Evolutionary conservation across 2,113 vertebrate genomes (phyloP).

Genomic region (Asarcornis scutulata): DNA sequence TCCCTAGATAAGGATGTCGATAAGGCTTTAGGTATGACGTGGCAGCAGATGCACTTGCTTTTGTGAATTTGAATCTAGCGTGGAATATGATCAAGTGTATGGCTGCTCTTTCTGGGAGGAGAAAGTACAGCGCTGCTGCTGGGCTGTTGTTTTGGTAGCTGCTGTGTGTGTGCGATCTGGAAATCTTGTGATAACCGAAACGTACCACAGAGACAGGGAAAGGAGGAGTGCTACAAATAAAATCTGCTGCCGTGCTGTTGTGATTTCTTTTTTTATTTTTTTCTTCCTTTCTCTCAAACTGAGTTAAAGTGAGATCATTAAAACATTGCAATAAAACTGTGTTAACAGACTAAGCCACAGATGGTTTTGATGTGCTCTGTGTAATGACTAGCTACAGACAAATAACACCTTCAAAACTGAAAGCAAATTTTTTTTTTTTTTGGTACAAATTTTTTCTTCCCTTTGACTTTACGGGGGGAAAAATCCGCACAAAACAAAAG

Average conservation of each 20-base stretch:
- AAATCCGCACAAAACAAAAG: slow-evolving; percentile 39
- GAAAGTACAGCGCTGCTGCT: neutral
- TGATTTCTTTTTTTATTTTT: neutral
- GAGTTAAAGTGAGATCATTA: neutral
- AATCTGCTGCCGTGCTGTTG: neutral
- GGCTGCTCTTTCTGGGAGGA: neutral
- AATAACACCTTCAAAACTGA: neutral
- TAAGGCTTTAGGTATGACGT: neutral
- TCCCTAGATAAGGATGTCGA: neutral
- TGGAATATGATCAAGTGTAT: neutral
- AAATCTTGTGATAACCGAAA: neutral
- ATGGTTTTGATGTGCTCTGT: neutral
- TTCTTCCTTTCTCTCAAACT: neutral
- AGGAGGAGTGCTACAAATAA: neutral
- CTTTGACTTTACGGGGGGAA: neutral
- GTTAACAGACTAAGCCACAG: neutral
- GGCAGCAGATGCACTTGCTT: neutral
- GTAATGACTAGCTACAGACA: neutral
- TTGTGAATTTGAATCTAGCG: neutral
- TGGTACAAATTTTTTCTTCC: neutral
- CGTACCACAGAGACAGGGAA: neutral
- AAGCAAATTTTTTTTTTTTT: neutral
- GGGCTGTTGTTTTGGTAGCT: neutral
- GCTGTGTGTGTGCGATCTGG: neutral
- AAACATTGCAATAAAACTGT: neutral